Base-by-base conservation (phyloP, 2,113 vertebrate species). In the Oxyruncus cristatus region DNA sequence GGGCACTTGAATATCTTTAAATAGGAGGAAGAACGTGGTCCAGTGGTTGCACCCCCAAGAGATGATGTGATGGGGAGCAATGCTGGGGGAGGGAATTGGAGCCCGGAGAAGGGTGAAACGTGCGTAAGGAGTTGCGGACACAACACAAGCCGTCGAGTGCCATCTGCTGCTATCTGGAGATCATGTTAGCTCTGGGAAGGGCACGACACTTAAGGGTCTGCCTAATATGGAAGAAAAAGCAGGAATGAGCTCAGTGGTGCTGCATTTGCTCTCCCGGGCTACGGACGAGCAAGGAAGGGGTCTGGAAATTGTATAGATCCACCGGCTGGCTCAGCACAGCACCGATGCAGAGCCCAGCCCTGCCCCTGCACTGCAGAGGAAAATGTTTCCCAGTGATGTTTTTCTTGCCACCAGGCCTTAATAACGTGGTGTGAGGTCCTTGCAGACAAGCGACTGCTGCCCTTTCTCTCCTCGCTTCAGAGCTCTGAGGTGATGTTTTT, bases 171-270 rank as follows among this genome's bases (percentile, higher is more conserved):
- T 95, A 90, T 95, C 92, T 89, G 88, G 76, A 95, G 93, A 96
- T 93, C 93, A 93, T 94, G 93, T 95, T 95, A 96, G 94, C 81
- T 85, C 93, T 73, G 93, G 3, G 24, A 94, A 91, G 91, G 95
- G 87, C 92, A 85, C 2, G n/a, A 96, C 89, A 72, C 89, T 95
- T 92, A 91, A 77, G 94, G 96, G 87, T 96, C 94, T 97, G 91
- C 95, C 96, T 97, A 95, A 96, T 95, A 96, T 91, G 93, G 96
- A 94, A 96, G 94, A 95, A 92, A 96, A 97, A 96, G 44, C 62
- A 94, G 84, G 80, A 92, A 85, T 91, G 94, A 95, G 89, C 80
- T 96, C 91, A 91, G 93, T 82, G 76, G 65, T 82, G 80, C 86
- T 88, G 92, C 84, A 65, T 94, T 62, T 96, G 93, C 92, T 91